These are phyloP conservation scores for Ditylenchus dipsaci DNA, from an alignment of 1,140 invertebrate species.

Conservation along the genomic window DNA sequence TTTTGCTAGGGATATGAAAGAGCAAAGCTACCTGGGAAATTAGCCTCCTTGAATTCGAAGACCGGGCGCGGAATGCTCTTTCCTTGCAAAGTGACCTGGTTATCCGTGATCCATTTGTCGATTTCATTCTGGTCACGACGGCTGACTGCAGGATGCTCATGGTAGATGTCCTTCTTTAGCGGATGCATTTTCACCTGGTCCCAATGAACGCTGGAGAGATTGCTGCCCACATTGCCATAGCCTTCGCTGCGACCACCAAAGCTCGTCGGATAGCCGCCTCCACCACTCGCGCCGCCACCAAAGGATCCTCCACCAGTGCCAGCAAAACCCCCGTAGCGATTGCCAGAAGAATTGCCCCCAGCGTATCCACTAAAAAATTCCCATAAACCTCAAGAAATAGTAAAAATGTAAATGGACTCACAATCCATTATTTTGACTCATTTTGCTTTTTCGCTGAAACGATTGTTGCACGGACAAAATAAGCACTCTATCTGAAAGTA, in stretches of 20 bases:
- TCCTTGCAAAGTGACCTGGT: constrained; percentile 50
- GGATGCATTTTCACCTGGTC: constrained; percentile 24
- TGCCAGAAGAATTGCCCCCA: not conserved
- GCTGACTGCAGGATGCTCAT: constrained; percentile 40
- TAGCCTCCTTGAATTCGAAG: constrained; percentile 47
- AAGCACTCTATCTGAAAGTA: too few species aligned
- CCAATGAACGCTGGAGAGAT: constrained; percentile 45
- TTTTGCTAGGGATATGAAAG: not conserved
- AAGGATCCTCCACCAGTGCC: not conserved
- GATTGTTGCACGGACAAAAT: not conserved
- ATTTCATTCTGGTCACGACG: constrained; percentile 44
- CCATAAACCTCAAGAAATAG: too few species aligned
- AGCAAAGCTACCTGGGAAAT: constrained; percentile 31
- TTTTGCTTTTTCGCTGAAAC: not conserved
- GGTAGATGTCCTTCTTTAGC: constrained; percentile 52
- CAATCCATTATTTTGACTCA: too few species aligned
- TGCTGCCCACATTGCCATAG: constrained; percentile 7
- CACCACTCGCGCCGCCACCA: not conserved
- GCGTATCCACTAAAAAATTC: too few species aligned
- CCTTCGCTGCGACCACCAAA: too few species aligned
- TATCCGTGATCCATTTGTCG: constrained; percentile 45
- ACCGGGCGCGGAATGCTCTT: constrained; percentile 46
- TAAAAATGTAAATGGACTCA: too few species aligned
- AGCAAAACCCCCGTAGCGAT: not conserved
- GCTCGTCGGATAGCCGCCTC: too few species aligned